Conservation (phyloP, 2,888 invertebrate genomes). For the Melinopterus prodromus region DNA sequence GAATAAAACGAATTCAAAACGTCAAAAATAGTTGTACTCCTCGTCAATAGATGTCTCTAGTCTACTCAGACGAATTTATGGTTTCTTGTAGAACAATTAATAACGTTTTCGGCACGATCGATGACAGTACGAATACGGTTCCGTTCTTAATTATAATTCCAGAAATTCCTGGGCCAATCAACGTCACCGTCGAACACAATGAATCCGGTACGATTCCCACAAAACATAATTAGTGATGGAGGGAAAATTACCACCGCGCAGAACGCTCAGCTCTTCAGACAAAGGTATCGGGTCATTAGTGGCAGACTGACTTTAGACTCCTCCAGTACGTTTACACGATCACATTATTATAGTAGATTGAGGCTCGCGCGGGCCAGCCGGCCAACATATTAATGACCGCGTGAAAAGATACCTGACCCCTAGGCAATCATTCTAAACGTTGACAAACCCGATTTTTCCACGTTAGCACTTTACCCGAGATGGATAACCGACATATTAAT, state of each 20-base stretch:
- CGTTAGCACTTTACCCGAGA: slow-evolving; percentile 27
- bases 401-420: slow-evolving; percentile 37
- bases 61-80: no score
- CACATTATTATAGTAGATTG: background rate
- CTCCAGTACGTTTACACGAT: slow-evolving; percentile 5
- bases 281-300: slow-evolving; percentile 41
- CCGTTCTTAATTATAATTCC: slow-evolving; percentile 30
- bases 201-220: slow-evolving; percentile 31
- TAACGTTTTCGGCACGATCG: background rate
- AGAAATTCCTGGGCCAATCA: slow-evolving; percentile 23
- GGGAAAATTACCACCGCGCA: slow-evolving; percentile 36
- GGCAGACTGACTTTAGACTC: slow-evolving; percentile 10
- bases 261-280: slow-evolving; percentile 26
- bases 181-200: slow-evolving; percentile 17
- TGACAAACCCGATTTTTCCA: background rate
- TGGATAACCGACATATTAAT: slow-evolving; percentile 7
- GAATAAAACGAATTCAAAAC: no score
- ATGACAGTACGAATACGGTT: slow-evolving; percentile 23
- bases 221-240: slow-evolving; percentile 42
- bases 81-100: background rate
- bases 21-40: no score
- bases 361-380: background rate
- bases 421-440: slow-evolving; percentile 33
- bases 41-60: no score
- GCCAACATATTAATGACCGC: slow-evolving; percentile 34